Evolutionary conservation across 2,113 vertebrate species (phyloP).

Genomic region (Mirounga angustirostris): DNA sequence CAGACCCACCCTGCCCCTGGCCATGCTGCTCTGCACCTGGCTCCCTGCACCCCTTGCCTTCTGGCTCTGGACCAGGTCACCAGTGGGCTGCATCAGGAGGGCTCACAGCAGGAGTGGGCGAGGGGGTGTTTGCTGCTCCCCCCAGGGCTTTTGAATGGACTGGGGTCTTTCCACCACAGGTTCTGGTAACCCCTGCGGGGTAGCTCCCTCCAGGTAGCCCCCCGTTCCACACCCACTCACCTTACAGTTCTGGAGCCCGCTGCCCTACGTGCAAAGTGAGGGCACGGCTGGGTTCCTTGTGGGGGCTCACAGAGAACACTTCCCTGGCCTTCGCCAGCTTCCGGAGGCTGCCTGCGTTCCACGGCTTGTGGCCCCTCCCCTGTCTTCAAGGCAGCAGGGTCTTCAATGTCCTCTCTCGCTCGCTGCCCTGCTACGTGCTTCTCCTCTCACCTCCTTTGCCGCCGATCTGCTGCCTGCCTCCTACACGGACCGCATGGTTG

Average conservation of each 20-base stretch:
- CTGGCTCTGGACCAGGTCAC: fast-evolving
- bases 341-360: fast-evolving
- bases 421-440: no score
- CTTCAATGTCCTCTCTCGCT: fast-evolving
- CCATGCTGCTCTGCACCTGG: neutral
- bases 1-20: neutral
- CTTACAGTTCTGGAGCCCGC: fast-evolving
- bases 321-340: no score
- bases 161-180: neutral
- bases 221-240: fast-evolving
- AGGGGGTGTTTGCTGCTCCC: fast-evolving
- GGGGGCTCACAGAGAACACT: fast-evolving
- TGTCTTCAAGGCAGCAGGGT: neutral
- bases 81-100: fast-evolving
- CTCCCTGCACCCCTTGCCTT: neutral
- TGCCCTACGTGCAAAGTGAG: fast-evolving
- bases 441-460: fast-evolving
- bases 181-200: fast-evolving
- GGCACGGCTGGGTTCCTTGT: fast-evolving
- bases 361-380: neutral
- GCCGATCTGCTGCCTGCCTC: fast-evolving
- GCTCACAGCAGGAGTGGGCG: fast-evolving
- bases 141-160: fast-evolving
- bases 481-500: fast-evolving
- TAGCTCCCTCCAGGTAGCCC: fast-evolving